A percentile compares a stretch with the other conserved stretches of the same genome.
Evolutionary conservation across 1,140 invertebrate genomes (phyloP).

Genomic region (Scaptomyza graminum): DNA sequence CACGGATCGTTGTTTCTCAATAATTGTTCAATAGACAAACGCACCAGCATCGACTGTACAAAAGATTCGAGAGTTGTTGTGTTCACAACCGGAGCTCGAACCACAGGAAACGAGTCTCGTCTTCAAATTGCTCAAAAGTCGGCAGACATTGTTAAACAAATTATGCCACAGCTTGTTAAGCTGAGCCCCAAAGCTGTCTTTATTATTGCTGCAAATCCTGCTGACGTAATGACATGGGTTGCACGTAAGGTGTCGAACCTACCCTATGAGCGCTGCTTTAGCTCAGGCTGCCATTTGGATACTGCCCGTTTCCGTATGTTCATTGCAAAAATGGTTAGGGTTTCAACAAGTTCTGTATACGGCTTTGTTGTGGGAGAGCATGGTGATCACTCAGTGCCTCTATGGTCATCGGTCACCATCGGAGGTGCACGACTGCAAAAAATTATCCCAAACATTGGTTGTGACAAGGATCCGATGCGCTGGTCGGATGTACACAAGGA

Average conservation of each 20-base stretch:
- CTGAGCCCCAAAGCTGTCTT: constrained; percentile 92
- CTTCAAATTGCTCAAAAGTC: constrained; percentile 86
- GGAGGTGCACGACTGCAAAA: constrained; percentile 85
- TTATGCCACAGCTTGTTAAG: constrained; percentile 90
- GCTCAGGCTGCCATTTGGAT: constrained; percentile 94
- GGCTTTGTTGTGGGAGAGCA: constrained; percentile 94
- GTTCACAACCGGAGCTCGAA: background rate
- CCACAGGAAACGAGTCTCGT: background rate
- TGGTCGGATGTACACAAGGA: constrained; percentile 90
- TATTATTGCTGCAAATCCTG: constrained; percentile 93
- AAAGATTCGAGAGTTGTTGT: constrained; percentile 37
- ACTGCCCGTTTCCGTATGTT: constrained; percentile 93
- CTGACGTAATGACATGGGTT: constrained; percentile 94
- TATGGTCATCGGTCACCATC: constrained; percentile 90
- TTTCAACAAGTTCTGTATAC: constrained; percentile 91
- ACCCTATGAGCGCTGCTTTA: constrained; percentile 92
- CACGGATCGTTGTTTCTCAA: constrained; percentile 38
- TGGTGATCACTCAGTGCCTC: constrained; percentile 89
- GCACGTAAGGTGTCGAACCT: constrained; percentile 94
- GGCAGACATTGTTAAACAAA: constrained; percentile 86
- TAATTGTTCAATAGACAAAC: constrained; percentile 10
- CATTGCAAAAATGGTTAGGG: constrained; percentile 90
- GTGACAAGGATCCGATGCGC: constrained; percentile 88
- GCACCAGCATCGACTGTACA: constrained; percentile 2
- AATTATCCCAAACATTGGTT: constrained; percentile 89